Base-by-base conservation (phyloP, 2,797 vertebrate species). In the Kryptopterus vitreolus region DNA sequence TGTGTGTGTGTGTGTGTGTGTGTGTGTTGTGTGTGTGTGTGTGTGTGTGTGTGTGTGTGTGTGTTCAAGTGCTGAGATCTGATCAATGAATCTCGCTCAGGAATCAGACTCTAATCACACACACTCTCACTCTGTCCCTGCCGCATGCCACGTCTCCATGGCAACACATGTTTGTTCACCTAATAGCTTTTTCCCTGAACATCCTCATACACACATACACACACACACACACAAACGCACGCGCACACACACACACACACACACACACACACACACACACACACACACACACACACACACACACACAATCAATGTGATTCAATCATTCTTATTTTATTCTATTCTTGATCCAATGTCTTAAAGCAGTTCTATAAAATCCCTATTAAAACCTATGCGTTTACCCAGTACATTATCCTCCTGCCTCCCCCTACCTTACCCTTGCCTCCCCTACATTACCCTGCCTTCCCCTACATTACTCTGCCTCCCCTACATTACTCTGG, bases 161-260 rank as follows among this genome's bases (percentile, higher is more conserved):
- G 70, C 52, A 57, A 73, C 70, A 57, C 52, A 52, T 73, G 33
- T 73, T 73, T 73, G 70, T 73, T 73, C 31, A n/a, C 57, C 29
- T 35, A 57, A 57, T 73, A 73, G 52, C 22, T 15, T 38, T 73
- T 57, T 24, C 2, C 31, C 52, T 29, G 63, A 43, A 65, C 22
- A 1, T 65, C 22, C 63, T 43, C 0, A 43, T 43, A 65, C n/a
- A n/a, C 4, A 33, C 18, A 4, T 11, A 58, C n/a, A 58, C 8
- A 58, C 55, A 22, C 20, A 38, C 3, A 65, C 31, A 35, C 31
- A 22, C 22, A 38, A 33, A 43, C 33, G n/a, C 63, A 43, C 22
- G 46, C 63, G 24, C 63, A 46, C n/a, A 46, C 38, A 68, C 65
- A 68, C 65, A 66, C 63, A 46, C 63, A 66, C 63, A 66, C 62